Base-by-base conservation (phyloP, 2,888 invertebrate species). In the Pocota personata region DNA sequence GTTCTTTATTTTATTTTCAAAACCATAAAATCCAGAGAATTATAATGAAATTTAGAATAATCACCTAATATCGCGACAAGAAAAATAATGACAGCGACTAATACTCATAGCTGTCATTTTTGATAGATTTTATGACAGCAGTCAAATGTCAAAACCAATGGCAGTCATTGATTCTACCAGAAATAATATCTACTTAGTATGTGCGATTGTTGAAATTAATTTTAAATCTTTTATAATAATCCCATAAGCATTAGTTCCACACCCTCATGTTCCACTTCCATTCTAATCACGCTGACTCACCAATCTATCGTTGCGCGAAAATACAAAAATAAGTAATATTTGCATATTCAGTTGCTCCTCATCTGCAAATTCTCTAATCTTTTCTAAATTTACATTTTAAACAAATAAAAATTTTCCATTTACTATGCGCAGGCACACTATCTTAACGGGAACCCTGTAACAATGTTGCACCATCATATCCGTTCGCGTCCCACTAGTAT, bases 391-490 rank as follows among this genome's bases (percentile, higher is more conserved):
- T 79, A 21, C 64, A 72, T 73, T 72, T 37, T 48, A 30, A 48
- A 40, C 43, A 35, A 83, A 77, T 57, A 35, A 58, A 37, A 43
- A 24, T 50, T 48, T 37, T 62, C 21, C 40, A 46, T 62, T 69
- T 62, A 2, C 37, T 27, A 57, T 79, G 48, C 55, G n/a, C 35
- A 21, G 24, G 4, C 66, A 72, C 35, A 60, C 43, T 52, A 32
- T 52, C 73, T 60, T 50, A 66, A 55, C 46, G 69, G n/a, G 76
- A 62, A 76, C 71, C 48, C 21, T 72, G 55, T 35, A 82, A 82
- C 72, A 83, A 83, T 78, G 66, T 83, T 78, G 67, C 78, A 78
- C 72, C 66, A 78, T 55, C 58, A 72, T 60, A 78, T 62, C 71
- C 76, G 62, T 48, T 52, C 75, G 37, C 24, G 24, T 76, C 71